Conservation (phyloP, 2,797 vertebrate genomes). For the Gallinago solitaria region DNA sequence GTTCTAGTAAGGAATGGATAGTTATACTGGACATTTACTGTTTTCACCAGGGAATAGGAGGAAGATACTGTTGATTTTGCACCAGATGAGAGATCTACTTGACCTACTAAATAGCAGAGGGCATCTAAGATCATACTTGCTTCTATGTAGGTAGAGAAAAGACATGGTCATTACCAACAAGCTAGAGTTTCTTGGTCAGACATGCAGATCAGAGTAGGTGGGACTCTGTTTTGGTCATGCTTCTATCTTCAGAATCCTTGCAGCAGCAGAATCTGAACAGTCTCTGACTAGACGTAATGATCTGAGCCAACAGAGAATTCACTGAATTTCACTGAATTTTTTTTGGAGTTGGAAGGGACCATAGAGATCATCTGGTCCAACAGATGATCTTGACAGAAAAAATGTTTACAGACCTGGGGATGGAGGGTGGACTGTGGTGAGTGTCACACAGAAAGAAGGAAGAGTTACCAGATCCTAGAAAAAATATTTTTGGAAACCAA, state of each 20-base stretch:
- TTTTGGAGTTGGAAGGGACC: no score
- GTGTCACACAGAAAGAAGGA: neutral
- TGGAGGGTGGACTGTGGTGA: fast-evolving
- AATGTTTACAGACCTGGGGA: fast-evolving
- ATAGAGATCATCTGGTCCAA: no score
- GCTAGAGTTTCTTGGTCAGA: neutral
- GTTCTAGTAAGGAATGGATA: neutral
- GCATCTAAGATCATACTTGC: neutral
- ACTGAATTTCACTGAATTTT: no score
- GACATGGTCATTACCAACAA: neutral
- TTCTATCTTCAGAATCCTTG: neutral
- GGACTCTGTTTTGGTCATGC: neutral
- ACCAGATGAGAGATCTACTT: neutral
- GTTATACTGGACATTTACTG: neutral
- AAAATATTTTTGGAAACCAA: neutral
- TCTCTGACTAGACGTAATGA: neutral
- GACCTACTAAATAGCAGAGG: neutral
- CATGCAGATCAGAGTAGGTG: neutral
- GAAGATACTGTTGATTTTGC: neutral
- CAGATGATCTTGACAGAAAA: neutral
- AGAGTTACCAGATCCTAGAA: neutral
- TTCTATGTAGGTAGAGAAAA: neutral
- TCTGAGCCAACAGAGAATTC: neutral
- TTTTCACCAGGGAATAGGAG: neutral
- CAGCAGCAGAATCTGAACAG: neutral